Evolutionary conservation across 1,140 invertebrate species (phyloP), one percentile per base, ranked within the genome.

Genomic region (Drosophila chauvacae): DNA sequence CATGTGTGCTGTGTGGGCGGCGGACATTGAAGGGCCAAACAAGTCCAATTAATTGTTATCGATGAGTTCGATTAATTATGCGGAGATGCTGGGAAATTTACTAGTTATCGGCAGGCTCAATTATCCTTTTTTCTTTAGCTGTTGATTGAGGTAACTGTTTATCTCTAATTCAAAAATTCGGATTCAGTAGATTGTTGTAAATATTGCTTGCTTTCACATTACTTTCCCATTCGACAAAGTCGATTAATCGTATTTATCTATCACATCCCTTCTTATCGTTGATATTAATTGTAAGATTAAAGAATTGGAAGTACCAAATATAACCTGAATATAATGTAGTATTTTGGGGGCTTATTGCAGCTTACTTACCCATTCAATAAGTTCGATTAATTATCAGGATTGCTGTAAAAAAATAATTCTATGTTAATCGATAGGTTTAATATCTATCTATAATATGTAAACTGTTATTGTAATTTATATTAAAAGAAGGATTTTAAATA

Each of bases 41-140:
- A 48, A 70, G 66, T 47, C 42, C 33, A 68, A 53, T 69, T 68
- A 69, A 68, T 68, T 69, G 44, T 23, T 64, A 48, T 68, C 35
- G 44, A 50, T 64, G 26, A 5, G 11, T 51, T 18, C 16, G 37
- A 35, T 20, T 55, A 33, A 53, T 53, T 69, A 68, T 68, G 23
- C 45, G 33, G 44, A 13, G 4, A 13, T 2, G 9, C 13, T 18
- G 18, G 3, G 3, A 28, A 30, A 28, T 50, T 0, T 6, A 7
- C 28, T 14, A 35, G 13, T 16, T 37, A 23, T 37, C 18, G n/a
- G n/a, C 2, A 7, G 11, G 28, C n/a, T 7, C 2, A 18, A 0
- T 4, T 13, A 13, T 13, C 5, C 7, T 14, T 11, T 6, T 51
- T 51, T 26, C 7, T 4, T 23, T 1, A 14, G 2, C 5, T 3